Evolutionary conservation across 2,797 vertebrate genomes (phyloP).

Genomic region (Paguma larvata): DNA sequence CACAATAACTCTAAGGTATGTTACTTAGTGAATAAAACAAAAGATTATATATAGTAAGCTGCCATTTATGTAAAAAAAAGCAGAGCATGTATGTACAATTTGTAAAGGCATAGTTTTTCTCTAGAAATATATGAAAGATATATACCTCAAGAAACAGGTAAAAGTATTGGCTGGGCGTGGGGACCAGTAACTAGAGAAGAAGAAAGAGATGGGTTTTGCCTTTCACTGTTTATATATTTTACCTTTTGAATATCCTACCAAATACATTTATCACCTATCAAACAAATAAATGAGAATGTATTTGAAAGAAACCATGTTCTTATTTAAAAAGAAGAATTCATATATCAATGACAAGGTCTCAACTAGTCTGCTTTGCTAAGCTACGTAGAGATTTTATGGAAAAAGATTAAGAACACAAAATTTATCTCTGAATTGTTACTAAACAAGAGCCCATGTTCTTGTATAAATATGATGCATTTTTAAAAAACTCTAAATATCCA

Average conservation of each 20-base stretch:
- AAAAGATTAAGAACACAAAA: background rate
- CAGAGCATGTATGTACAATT: background rate
- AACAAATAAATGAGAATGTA: background rate
- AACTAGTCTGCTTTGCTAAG: background rate
- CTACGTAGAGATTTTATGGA: background rate
- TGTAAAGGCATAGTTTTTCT: background rate
- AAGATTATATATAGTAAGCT: background rate
- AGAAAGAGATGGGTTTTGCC: background rate
- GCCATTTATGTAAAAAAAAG: background rate
- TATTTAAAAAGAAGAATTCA: constrained; percentile 20
- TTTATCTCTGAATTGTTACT: background rate
- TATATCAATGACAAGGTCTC: background rate
- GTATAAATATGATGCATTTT: background rate
- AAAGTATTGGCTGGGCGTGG: background rate
- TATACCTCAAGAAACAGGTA: background rate
- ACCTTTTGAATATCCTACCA: background rate
- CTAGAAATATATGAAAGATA: background rate
- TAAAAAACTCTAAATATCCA: background rate
- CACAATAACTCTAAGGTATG: background rate
- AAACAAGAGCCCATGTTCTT: background rate
- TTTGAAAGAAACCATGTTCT: constrained; percentile 26
- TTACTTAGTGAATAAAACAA: constrained; percentile 16
- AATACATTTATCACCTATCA: background rate
- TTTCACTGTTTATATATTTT: background rate
- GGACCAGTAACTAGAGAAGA: background rate